Evolutionary conservation across 2,888 invertebrate genomes (phyloP).

Genomic region (Lysandra coridon): DNA sequence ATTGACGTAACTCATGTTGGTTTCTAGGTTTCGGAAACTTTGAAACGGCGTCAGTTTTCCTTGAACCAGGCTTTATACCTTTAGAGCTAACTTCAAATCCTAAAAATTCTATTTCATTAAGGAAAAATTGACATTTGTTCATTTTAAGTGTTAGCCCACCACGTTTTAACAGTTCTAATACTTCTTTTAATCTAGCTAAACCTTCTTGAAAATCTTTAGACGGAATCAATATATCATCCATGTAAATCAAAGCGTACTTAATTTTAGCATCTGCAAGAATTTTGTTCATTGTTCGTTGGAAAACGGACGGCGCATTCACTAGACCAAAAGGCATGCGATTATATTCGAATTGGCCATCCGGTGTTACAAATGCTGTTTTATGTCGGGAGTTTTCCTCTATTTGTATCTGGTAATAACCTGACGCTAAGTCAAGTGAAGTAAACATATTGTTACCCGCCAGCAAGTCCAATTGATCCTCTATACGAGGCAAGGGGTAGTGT

Average conservation of each 20-base stretch:
- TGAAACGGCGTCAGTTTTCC: constrained; percentile 42
- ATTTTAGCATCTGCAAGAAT: too few species aligned
- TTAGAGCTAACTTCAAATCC: constrained; percentile 43
- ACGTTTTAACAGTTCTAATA: constrained; percentile 1
- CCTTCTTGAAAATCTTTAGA: too few species aligned
- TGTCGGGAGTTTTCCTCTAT: too few species aligned
- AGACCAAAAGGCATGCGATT: too few species aligned
- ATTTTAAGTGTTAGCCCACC: constrained; percentile 29
- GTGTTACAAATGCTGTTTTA: too few species aligned
- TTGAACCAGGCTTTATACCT: too few species aligned
- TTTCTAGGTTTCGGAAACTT: constrained; percentile 43
- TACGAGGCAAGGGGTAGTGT: constrained; percentile 41
- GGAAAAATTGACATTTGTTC: constrained; percentile 30
- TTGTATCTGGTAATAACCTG: too few species aligned
- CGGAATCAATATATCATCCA: too few species aligned
- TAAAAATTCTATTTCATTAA: constrained; percentile 35
- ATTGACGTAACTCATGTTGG: constrained; percentile 40
- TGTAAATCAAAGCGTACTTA: too few species aligned
- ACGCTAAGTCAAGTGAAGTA: constrained; percentile 19
- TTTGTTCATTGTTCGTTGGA: too few species aligned
- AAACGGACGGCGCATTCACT: too few species aligned
- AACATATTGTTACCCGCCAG: constrained; percentile 35
- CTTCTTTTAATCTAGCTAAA: constrained; percentile 8
- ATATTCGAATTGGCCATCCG: too few species aligned
- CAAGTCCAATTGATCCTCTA: constrained; percentile 37